phyloP scores from a whole-genome alignment of 2,797 vertebrate species.

The Eulemur coronatus region DNA sequence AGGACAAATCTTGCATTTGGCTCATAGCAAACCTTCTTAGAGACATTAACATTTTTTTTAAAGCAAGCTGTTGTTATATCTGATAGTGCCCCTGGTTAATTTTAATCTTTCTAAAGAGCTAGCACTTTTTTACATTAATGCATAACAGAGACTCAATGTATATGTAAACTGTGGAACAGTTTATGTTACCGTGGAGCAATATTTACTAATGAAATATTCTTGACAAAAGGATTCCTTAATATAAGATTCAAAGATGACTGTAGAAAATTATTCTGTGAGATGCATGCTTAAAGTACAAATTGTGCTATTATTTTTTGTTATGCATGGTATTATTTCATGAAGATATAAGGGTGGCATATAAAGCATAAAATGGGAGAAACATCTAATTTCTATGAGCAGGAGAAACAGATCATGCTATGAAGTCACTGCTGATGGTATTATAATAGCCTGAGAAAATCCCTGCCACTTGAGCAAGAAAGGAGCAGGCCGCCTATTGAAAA shows the following conservation, averaged over 20 bases:
- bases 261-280: slow-evolving; percentile 2
- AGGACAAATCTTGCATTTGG: not conserved
- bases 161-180: not conserved
- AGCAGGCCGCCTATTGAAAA: slow-evolving; percentile 41
- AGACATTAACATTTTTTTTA: not conserved
- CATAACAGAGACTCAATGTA: not conserved
- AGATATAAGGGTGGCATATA: not conserved
- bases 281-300: not conserved
- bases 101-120: slow-evolving; percentile 1
- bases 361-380: slow-evolving; percentile 39
- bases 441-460: not conserved
- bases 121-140: not conserved
- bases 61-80: not conserved
- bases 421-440: not conserved
- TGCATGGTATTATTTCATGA: not conserved
- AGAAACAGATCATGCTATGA: not conserved
- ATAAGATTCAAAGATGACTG: slow-evolving; percentile 15
- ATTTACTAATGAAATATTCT: slow-evolving; percentile 42
- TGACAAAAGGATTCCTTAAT: not conserved
- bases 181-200: not conserved
- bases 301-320: not conserved
- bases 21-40: not conserved
- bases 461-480: not conserved
- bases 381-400: slow-evolving; percentile 4
- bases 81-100: not conserved